Conservation (phyloP, 1,140 invertebrate species). For the Drosophila ogumai region DNA sequence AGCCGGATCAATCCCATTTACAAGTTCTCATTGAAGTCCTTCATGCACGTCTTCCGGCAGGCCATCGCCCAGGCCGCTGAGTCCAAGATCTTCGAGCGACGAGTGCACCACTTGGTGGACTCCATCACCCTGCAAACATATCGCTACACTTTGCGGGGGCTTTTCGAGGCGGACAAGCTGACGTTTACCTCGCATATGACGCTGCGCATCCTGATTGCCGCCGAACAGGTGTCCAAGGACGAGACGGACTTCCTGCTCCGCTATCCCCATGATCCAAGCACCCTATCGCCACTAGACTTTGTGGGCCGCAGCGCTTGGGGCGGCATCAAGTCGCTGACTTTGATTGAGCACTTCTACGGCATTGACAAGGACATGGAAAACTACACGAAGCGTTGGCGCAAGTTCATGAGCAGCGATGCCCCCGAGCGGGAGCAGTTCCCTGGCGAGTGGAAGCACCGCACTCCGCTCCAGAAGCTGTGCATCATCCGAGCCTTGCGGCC, state of each 20-base stretch:
- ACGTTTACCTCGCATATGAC: conserved; percentile 96
- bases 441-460: conserved; percentile 98
- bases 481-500: conserved; percentile 95
- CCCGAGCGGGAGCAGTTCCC: conserved; percentile 97
- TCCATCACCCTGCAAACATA: conserved; percentile 95
- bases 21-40: conserved; percentile 98
- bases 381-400: conserved; percentile 96
- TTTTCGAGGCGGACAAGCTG: conserved; percentile 97
- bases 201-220: conserved; percentile 89
- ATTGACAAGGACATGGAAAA: conserved; percentile 97
- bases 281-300: conserved; percentile 93
- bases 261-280: conserved; percentile 89
- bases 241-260: conserved; percentile 96
- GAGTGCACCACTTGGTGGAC: conserved; percentile 93
- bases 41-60: conserved; percentile 96
- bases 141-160: conserved; percentile 94
- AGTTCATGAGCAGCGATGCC: conserved; percentile 95
- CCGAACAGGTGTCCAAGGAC: conserved; percentile 88
- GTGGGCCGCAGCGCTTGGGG: conserved; percentile 94
- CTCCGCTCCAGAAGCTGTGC: conserved; percentile 93
- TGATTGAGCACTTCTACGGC: conserved; percentile 94
- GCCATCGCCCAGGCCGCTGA: conserved; percentile 91
- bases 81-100: conserved; percentile 88
- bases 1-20: conserved; percentile 98
- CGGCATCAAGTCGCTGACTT: conserved; percentile 92